These are phyloP conservation scores for Collichthys lucidus DNA, from an alignment of 2,113 vertebrate species.

Conservation along the genomic window DNA sequence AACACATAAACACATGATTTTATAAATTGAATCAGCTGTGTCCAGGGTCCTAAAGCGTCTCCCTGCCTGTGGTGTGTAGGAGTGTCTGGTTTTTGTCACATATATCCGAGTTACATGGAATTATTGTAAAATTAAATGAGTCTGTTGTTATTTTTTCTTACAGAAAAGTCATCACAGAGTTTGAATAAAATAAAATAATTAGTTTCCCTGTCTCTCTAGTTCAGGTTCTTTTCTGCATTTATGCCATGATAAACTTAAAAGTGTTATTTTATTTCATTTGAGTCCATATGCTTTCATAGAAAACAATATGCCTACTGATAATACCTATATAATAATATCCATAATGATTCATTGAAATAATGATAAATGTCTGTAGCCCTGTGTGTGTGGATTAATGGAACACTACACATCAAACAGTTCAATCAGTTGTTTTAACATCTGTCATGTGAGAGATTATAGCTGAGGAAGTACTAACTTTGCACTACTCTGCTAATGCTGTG, in stretches of 20 bases:
- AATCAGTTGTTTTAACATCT: conserved; percentile 9
- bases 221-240: neutral
- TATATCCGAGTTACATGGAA: neutral
- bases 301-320: neutral
- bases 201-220: neutral
- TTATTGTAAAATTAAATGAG: neutral
- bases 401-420: neutral
- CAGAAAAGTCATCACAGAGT: too few relatives aligned
- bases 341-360: too few relatives aligned
- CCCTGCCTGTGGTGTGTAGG: neutral
- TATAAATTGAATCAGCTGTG: neutral
- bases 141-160: neutral
- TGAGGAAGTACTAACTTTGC: neutral
- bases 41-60: conserved; percentile 38
- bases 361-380: neutral
- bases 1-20: too few relatives aligned
- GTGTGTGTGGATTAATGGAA: neutral
- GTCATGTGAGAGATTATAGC: neutral
- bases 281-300: neutral
- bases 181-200: conserved; percentile 3
- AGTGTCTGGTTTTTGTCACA: neutral
- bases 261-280: neutral
- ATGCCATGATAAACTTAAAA: neutral
- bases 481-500: too few relatives aligned
- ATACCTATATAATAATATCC: neutral